Base-by-base conservation (phyloP, 2,888 invertebrate genomes). In the Aethes cnicana region DNA sequence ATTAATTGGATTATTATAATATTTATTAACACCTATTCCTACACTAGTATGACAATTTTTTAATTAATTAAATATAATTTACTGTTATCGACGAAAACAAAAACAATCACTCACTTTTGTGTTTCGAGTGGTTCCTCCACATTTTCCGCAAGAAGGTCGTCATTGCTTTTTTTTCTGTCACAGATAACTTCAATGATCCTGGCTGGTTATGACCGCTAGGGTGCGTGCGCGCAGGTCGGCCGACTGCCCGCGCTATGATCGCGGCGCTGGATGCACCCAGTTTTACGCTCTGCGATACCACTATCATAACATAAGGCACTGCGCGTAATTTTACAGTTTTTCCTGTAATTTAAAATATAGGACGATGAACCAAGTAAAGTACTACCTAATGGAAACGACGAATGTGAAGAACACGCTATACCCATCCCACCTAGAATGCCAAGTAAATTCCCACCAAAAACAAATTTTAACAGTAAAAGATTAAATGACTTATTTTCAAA, bases 111-210 rank as follows among this genome's bases (percentile, higher is more conserved):
- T 93, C 72, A 93, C 93, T 93, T 90, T 92, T 92, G 65, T 93
- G 93, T 65, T 92, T 93, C 9, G 93, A 92, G 76, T 91, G 92
- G 62, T 86, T 92, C 66, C 90, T 93, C 93, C 92, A 93, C 74
- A 93, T 91, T 75, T 91, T 92, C 71, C 92, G 87, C 62, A 93
- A 80, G 58, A 93, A 90, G 36, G 92, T 92, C 80, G 93, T 92
- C 87, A 87, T 89, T 43, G 48, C 8, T 14, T 12, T 3, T 28
- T 23, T 23, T 7, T 0, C 11, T 16, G 16, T 21, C 36, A 50
- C 12, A 18, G 36, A 26, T 17, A 14, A 30, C n/a, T 2, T 14
- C 4, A n/a, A 4, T 11, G 33, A 28, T 32, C 35, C 23, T 35
- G 44, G 50, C 53, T 54, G 9, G 36, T 30, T 48, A 41, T 36